Conservation (phyloP, 2,797 vertebrate genomes). For the Loriculus beryllinus region DNA sequence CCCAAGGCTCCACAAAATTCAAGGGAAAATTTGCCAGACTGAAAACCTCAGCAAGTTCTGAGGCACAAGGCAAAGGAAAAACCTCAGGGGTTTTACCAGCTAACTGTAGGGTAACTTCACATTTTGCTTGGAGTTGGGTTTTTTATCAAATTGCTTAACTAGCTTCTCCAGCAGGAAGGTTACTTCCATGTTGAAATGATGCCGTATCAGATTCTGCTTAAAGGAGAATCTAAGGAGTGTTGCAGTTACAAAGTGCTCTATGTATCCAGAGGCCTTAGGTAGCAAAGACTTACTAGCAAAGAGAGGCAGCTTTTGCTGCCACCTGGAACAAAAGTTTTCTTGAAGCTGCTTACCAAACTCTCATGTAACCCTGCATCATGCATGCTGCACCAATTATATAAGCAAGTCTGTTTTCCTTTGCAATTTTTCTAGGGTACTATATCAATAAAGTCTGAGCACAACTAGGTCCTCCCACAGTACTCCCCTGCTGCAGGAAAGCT, state of each 20-base stretch:
- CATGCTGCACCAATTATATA: neutral
- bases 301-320: neutral
- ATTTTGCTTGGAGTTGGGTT: neutral
- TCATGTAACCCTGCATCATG: neutral
- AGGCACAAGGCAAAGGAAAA: neutral
- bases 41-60: neutral
- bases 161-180: neutral
- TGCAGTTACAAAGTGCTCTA: neutral
- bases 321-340: neutral
- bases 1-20: rapidly evolving
- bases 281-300: neutral
- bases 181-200: neutral
- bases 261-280: neutral
- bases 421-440: neutral
- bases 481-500: neutral
- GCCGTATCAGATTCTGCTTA: neutral
- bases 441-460: neutral
- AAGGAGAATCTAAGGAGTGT: neutral
- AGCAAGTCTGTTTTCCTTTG: neutral
- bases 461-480: neutral
- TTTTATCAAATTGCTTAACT: neutral
- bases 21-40: neutral
- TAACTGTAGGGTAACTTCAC: neutral
- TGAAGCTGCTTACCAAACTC: neutral
- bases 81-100: neutral